phyloP scores from a whole-genome alignment of 30 jellyfish, hydroid and myxozoan species.

The Catostylus mosaicus region DNA sequence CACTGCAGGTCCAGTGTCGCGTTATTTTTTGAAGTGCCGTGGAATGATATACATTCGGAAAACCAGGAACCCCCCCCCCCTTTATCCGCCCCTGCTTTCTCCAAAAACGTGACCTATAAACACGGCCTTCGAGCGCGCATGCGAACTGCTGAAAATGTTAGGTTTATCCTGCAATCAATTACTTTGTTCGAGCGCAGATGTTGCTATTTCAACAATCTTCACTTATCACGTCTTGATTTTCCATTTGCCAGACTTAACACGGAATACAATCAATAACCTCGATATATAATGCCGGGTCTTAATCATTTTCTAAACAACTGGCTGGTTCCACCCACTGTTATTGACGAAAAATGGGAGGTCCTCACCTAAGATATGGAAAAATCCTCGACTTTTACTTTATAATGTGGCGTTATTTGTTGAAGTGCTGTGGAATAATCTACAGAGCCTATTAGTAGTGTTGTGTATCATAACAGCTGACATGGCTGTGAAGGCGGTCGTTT shows the following conservation, averaged over 20 bases:
- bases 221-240: not conserved
- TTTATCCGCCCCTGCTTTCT: too few relatives aligned
- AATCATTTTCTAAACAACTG: not conserved
- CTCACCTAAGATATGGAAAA: not conserved
- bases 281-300: not conserved
- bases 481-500: slow-evolving; percentile 12
- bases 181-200: not conserved
- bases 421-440: not conserved
- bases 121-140: too few relatives aligned
- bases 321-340: not conserved
- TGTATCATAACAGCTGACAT: not conserved
- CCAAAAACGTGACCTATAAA: too few relatives aligned
- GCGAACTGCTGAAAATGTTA: too few relatives aligned
- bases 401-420: not conserved
- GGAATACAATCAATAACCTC: not conserved
- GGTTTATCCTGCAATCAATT: too few relatives aligned
- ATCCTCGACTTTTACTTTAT: not conserved
- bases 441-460: not conserved
- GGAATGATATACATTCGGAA: too few relatives aligned
- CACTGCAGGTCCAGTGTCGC: too few relatives aligned
- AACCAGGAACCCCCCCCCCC: too few relatives aligned
- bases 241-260: not conserved
- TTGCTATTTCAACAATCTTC: not conserved
- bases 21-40: too few relatives aligned
- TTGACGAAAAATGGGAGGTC: not conserved